Evolutionary conservation across 2,888 invertebrate genomes (phyloP).

Genomic region (Phalera bucephala): DNA sequence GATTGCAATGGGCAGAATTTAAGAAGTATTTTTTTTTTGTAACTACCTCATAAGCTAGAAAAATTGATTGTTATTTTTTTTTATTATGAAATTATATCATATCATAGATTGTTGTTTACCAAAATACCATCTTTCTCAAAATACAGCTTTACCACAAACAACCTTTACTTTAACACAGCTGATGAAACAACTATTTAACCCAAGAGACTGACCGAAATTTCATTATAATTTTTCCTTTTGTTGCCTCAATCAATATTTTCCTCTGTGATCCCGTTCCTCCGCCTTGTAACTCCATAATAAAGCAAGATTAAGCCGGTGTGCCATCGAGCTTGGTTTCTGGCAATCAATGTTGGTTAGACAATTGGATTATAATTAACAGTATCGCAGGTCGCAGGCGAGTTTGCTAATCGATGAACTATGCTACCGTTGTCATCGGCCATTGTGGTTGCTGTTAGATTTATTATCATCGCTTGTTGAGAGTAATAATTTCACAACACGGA

Average conservation of each 20-base stretch:
- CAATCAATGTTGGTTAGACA: conserved; percentile 81
- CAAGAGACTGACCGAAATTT: not conserved
- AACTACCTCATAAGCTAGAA: no score
- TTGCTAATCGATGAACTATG: conserved; percentile 57
- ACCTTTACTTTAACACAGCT: no score
- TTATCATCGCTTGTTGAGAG: conserved; percentile 30
- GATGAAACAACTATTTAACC: not conserved
- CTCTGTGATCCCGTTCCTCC: not conserved
- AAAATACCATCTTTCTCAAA: no score
- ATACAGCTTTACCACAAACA: no score
- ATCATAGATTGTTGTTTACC: no score
- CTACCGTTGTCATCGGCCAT: conserved; percentile 50
- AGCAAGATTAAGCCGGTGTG: conserved; percentile 30
- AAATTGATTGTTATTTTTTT: no score
- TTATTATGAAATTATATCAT: no score
- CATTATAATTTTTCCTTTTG: no score
- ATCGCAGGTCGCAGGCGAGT: conserved; percentile 54
- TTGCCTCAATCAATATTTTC: not conserved
- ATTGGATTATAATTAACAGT: conserved; percentile 82
- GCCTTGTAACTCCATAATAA: conserved; percentile 28
- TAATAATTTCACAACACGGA: no score
- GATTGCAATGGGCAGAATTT: no score
- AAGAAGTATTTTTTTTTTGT: no score
- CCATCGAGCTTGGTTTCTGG: conserved; percentile 51
- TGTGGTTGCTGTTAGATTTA: conserved; percentile 48